Conservation (phyloP, 2,113 vertebrate species). For the Callorhinus ursinus region DNA sequence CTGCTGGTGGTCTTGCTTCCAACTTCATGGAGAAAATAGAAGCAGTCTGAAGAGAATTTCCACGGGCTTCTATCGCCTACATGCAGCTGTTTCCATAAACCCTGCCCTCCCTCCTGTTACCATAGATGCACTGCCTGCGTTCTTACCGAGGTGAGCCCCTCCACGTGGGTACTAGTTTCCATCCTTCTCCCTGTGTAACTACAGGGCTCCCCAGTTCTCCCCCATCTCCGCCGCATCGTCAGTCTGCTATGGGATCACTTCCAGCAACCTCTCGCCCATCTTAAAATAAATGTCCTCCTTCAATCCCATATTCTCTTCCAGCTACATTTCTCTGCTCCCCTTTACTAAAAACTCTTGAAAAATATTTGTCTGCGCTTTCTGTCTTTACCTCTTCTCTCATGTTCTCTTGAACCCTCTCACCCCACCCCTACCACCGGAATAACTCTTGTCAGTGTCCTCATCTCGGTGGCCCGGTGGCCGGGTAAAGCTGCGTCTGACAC, state of each 20-base stretch:
- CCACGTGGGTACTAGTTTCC: neutral
- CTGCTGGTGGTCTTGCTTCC: conserved; percentile 36
- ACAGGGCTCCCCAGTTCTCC: neutral
- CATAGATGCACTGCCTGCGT: neutral
- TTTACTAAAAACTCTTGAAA: conserved; percentile 13
- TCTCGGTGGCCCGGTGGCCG: neutral
- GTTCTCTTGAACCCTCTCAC: neutral
- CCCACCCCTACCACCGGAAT: neutral
- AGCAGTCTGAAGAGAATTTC: conserved; percentile 40
- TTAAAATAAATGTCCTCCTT: neutral
- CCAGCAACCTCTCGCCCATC: neutral
- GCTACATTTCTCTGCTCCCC: neutral
- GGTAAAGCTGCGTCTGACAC: neutral
- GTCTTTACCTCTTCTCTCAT: neutral
- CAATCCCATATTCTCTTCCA: conserved; percentile 12
- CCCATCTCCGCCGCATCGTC: neutral
- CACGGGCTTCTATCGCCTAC: neutral
- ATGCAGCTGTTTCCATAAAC: neutral
- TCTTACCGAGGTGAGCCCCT: neutral
- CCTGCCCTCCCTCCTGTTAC: neutral
- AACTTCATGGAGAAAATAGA: conserved; percentile 67
- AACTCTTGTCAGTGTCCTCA: neutral
- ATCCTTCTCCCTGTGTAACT: neutral
- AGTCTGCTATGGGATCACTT: neutral
- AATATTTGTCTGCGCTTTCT: neutral